phyloP scores from a whole-genome alignment of 1,140 invertebrate species.

The Asobara japonica region DNA sequence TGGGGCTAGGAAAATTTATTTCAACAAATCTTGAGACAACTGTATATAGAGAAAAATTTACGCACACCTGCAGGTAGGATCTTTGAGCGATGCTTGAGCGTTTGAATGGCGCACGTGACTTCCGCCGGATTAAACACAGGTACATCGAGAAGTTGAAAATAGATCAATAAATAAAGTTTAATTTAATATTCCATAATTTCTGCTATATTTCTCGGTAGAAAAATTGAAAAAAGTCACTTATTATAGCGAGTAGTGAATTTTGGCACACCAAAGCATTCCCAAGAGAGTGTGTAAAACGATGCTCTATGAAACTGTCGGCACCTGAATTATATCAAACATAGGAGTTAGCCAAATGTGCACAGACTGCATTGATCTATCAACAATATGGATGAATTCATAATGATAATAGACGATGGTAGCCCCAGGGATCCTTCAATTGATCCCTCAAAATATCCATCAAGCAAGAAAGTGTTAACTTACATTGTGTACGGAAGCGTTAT shows the following conservation, averaged over 20 bases:
- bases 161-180: too few relatives aligned
- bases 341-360: neutral
- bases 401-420: neutral
- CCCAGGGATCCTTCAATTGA: neutral
- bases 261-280: neutral
- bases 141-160: too few relatives aligned
- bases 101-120: too few relatives aligned
- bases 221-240: too few relatives aligned
- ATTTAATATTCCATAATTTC: too few relatives aligned
- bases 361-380: neutral
- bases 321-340: neutral
- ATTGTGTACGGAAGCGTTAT: neutral
- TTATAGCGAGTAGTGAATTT: neutral
- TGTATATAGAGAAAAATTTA: too few relatives aligned
- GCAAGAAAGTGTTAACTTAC: neutral
- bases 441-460: neutral
- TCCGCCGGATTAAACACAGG: too few relatives aligned
- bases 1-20: too few relatives aligned
- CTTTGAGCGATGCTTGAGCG: too few relatives aligned
- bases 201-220: too few relatives aligned
- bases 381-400: neutral
- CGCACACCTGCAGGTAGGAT: too few relatives aligned
- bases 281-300: neutral
- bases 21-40: too few relatives aligned
- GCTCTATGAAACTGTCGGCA: neutral